These are phyloP conservation scores for Myocastor coypus DNA, from an alignment of 2,113 vertebrate species.

Conservation along the genomic window DNA sequence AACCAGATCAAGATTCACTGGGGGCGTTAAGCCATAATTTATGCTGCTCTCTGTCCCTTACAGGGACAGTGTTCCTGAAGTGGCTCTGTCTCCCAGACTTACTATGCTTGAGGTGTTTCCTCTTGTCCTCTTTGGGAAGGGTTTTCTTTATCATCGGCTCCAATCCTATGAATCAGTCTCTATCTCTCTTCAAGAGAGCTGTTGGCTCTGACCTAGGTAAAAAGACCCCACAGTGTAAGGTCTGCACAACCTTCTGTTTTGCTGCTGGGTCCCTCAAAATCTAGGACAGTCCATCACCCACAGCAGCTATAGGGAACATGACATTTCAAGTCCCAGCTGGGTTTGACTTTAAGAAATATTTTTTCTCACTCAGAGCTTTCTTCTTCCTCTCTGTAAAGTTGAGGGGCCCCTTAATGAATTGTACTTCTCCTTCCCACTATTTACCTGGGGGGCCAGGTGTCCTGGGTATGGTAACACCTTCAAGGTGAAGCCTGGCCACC, in stretches of 20 bases:
- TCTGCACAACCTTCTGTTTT: background rate
- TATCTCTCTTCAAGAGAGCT: background rate
- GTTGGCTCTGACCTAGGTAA: background rate
- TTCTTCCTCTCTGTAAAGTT: background rate
- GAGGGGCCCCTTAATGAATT: background rate
- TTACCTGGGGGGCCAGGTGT: background rate
- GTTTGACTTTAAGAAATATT: background rate
- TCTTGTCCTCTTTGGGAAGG: background rate
- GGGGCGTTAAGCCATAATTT: constrained; percentile 45
- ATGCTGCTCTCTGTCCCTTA: constrained; percentile 16
- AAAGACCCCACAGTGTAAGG: background rate
- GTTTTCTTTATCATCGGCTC: background rate
- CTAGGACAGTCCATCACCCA: background rate
- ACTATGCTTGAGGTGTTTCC: background rate
- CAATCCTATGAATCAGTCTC: background rate
- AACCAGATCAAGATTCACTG: constrained; percentile 62
- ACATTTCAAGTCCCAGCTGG: background rate
- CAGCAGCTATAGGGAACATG: background rate
- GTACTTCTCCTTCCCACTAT: background rate
- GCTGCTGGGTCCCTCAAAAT: background rate
- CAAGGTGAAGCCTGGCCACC: background rate
- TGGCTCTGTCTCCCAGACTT: constrained; percentile 50
- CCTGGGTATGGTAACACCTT: background rate
- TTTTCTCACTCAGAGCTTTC: background rate
- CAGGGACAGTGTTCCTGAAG: constrained; percentile 61